A percentile compares a stretch with the other conserved stretches of the same genome.
Conservation (phyloP, 2,888 invertebrate species). For the Drosophila borborema region DNA sequence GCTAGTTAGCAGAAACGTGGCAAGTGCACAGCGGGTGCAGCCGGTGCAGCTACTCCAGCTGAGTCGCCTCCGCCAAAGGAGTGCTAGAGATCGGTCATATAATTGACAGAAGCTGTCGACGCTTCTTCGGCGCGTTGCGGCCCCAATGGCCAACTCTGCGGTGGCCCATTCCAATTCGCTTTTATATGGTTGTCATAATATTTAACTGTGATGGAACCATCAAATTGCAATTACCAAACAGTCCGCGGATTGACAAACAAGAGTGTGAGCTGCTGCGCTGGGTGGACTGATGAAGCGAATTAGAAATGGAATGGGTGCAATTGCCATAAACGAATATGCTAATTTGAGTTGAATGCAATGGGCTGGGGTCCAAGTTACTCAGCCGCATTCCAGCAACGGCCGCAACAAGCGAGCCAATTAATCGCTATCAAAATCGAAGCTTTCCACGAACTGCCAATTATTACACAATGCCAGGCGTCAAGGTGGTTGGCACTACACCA, state of each 20-base stretch:
- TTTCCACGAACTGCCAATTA: conserved; percentile 78
- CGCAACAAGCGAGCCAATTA: conserved; percentile 66
- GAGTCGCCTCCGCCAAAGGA: conserved; percentile 42
- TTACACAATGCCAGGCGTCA: conserved; percentile 79
- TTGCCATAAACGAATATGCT: conserved; percentile 76
- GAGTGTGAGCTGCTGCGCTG: conserved; percentile 5
- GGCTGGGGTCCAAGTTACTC: conserved; percentile 39
- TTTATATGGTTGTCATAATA: conserved; percentile 69
- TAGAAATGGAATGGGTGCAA: conserved; percentile 56
- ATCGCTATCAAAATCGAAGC: conserved; percentile 72
- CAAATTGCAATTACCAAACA: conserved; percentile 62
- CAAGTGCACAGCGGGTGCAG: conserved; percentile 18
- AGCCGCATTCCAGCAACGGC: conserved; percentile 49
- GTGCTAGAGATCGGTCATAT: conserved; percentile 46
- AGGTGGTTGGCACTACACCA: conserved; percentile 46
- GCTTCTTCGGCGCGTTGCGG: conserved; percentile 9
- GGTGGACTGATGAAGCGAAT: conserved; percentile 30
- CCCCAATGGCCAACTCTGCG: conserved; percentile 25
- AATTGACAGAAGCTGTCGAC: conserved; percentile 73
- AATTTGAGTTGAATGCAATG: conserved; percentile 51
- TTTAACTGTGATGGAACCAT: conserved; percentile 59
- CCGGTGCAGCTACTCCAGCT: conserved; percentile 59
- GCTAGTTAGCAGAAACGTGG: conserved; percentile 2
- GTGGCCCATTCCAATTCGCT: conserved; percentile 68
- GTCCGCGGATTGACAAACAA: conserved; percentile 13